Conservation (phyloP, 2,888 invertebrate genomes). For the Drosophila maculinotata region DNA sequence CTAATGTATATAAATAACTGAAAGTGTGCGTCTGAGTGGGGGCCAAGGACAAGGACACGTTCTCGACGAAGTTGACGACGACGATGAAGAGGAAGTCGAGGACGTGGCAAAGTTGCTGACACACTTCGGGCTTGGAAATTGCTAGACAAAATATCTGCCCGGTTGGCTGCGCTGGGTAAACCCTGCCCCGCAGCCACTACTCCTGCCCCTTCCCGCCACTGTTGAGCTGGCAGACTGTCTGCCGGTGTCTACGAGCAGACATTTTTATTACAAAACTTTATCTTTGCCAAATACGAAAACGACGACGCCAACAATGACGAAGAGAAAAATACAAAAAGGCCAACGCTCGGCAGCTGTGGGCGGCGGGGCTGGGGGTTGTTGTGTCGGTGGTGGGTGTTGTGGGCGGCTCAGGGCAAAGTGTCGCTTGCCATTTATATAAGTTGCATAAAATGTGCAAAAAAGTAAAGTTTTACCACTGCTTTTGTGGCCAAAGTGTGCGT, state of each 20-base stretch:
- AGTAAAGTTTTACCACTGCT: slow-evolving; percentile 38
- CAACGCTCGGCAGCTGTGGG: slow-evolving; percentile 43
- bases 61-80: slow-evolving; percentile 53
- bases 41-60: slow-evolving; percentile 80
- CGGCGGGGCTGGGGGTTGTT: slow-evolving; percentile 5
- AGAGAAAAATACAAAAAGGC: slow-evolving; percentile 64
- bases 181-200: background rate
- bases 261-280: slow-evolving; percentile 82
- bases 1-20: slow-evolving; percentile 63
- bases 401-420: slow-evolving; percentile 52
- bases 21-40: slow-evolving; percentile 61
- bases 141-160: slow-evolving; percentile 76
- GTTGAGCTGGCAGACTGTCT: slow-evolving; percentile 40
- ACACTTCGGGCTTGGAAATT: slow-evolving; percentile 73
- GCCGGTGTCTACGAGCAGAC: slow-evolving; percentile 72
- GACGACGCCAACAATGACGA: slow-evolving; percentile 52
- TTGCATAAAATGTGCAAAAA: slow-evolving; percentile 74
- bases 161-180: slow-evolving; percentile 34
- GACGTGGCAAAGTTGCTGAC: slow-evolving; percentile 78
- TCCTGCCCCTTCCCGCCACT: background rate
- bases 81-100: slow-evolving; percentile 58
- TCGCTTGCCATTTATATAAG: slow-evolving; percentile 75
- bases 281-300: slow-evolving; percentile 78
- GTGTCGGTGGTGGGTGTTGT: slow-evolving; percentile 16
- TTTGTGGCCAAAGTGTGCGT: slow-evolving; percentile 45